These are phyloP conservation scores for Hemibagrus wyckioides DNA, from an alignment of 2,113 vertebrate genomes.

Conservation along the genomic window DNA sequence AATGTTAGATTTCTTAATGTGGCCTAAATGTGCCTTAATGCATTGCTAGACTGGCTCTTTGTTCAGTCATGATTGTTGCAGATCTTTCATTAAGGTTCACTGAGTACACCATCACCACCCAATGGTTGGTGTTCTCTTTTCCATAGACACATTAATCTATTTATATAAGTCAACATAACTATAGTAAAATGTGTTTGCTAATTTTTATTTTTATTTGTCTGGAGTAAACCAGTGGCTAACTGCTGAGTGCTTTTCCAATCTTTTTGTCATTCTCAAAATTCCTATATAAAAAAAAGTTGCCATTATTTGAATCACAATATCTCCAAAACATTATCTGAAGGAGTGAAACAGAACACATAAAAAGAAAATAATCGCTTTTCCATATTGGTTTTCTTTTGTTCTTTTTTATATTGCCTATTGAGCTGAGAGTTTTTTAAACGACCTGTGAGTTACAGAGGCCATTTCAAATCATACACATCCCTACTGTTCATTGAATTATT, in stretches of 20 bases:
- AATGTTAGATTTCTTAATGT: not conserved
- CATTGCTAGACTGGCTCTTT: constrained; percentile 3
- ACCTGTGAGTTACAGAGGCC: constrained; percentile 30
- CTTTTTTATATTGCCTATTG: not conserved
- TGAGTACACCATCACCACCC: too few species aligned
- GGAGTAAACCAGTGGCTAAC: constrained; percentile 18
- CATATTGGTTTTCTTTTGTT: not conserved
- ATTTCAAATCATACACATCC: constrained; percentile 12
- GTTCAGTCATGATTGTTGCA: not conserved
- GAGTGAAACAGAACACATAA: constrained; percentile 26
- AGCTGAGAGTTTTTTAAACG: constrained; percentile 13
- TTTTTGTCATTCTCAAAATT: constrained; percentile 32
- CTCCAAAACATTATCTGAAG: constrained; percentile 35
- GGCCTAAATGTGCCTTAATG: not conserved
- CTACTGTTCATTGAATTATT: constrained; percentile 5
- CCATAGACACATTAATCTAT: constrained; percentile 14
- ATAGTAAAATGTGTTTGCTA: constrained; percentile 2
- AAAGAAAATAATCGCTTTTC: constrained; percentile 33
- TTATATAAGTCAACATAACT: constrained; percentile 30
- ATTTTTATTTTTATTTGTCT: constrained; percentile 25
- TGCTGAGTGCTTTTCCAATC: constrained; percentile 33
- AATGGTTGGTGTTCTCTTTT: not conserved
- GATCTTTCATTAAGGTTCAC: too few species aligned
- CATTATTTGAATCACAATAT: constrained; percentile 35
- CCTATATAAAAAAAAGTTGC: constrained; percentile 37